Percentiles rank a stretch among this genome's conserved stretches.
These are phyloP conservation scores for Platanista minor DNA, from an alignment of 2,113 vertebrate genomes.

Conservation along the genomic window DNA sequence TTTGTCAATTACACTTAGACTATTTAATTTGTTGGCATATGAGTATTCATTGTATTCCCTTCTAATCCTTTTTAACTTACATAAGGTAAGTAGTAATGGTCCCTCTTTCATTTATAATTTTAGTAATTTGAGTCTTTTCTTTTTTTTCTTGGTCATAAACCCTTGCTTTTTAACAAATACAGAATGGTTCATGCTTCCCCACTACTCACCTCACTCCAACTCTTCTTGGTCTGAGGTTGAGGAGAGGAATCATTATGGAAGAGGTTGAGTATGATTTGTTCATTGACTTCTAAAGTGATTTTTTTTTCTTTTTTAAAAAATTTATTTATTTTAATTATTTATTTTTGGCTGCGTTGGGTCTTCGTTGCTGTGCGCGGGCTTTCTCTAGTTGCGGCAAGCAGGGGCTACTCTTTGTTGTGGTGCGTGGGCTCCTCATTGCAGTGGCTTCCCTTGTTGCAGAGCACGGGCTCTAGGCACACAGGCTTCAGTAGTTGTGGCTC, in stretches of 20 bases:
- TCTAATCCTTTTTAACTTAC: background rate
- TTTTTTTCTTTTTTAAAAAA: background rate
- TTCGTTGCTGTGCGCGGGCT: too few species aligned
- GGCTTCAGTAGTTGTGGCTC: too few species aligned
- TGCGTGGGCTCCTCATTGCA: too few species aligned
- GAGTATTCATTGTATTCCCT: background rate
- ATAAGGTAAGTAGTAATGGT: background rate
- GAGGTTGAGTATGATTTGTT: background rate
- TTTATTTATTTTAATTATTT: too few species aligned
- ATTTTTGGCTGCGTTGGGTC: too few species aligned
- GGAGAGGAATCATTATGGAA: background rate
- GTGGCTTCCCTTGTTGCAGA: too few species aligned
- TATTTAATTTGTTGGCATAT: background rate
- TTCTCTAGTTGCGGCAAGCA: too few species aligned
- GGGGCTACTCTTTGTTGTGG: too few species aligned
- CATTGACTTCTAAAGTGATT: background rate
- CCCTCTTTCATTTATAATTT: background rate
- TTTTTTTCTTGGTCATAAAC: background rate
- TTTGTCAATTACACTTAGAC: background rate
- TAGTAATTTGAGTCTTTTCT: background rate
- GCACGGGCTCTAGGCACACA: too few species aligned
- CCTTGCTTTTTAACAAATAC: background rate
- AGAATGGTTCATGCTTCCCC: background rate
- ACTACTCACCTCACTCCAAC: background rate
- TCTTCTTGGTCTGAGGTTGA: background rate